Conservation (phyloP, 2,797 vertebrate species). For the Margarornis squamiger region DNA sequence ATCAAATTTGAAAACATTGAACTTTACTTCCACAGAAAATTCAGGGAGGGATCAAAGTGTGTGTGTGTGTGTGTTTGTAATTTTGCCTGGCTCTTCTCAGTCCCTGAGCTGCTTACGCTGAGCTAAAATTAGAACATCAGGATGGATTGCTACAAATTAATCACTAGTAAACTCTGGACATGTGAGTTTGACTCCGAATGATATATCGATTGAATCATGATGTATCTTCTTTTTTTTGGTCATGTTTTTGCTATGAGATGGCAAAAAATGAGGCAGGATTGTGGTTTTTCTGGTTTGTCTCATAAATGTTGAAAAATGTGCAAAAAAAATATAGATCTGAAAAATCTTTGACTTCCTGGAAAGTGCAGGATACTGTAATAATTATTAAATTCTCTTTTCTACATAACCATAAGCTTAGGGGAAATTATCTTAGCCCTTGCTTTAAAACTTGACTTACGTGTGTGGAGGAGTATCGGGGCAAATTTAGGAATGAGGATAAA, state of each 20-base stretch:
- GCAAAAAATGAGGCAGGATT: neutral
- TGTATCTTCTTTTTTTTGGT: neutral
- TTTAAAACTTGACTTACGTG: neutral
- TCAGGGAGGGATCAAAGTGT: neutral
- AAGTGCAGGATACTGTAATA: neutral
- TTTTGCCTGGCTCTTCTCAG: neutral
- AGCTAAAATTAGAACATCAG: neutral
- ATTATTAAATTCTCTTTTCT: neutral
- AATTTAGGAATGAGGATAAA: neutral
- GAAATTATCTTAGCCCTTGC: neutral
- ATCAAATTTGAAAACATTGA: neutral
- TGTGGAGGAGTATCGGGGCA: accelerated
- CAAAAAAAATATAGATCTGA: neutral
- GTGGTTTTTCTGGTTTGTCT: neutral
- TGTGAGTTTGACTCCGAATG: neutral
- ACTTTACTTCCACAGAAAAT: neutral
- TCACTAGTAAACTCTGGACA: neutral
- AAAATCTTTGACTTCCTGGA: neutral
- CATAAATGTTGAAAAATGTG: neutral
- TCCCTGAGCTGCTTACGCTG: neutral
- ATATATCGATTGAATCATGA: neutral
- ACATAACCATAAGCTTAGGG: neutral
- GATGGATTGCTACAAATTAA: neutral
- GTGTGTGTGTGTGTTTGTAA: neutral
- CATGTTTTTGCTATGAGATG: neutral